phyloP scores from a whole-genome alignment of 2,888 invertebrate species.

The Scaptomyza polygonia region DNA sequence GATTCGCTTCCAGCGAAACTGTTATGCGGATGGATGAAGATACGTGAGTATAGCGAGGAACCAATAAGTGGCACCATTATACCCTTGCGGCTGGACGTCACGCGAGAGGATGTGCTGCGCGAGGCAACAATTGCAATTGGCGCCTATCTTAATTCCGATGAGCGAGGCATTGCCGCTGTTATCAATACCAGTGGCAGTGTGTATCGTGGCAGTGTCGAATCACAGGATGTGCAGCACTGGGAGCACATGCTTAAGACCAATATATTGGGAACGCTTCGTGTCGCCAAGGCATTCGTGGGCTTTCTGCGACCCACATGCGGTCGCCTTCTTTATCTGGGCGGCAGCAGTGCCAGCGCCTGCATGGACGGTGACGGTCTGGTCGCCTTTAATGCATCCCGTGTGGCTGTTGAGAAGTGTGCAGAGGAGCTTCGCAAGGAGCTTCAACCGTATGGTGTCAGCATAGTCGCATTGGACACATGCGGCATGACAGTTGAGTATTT shows the following conservation, averaged over 20 bases:
- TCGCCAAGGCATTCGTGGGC: no score
- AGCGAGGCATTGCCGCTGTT: slow-evolving; percentile 92
- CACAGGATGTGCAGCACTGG: slow-evolving; percentile 87
- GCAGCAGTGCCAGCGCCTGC: slow-evolving; percentile 80
- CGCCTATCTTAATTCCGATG: slow-evolving; percentile 92
- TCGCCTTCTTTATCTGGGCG: slow-evolving; percentile 88
- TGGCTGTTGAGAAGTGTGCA: slow-evolving; percentile 92
- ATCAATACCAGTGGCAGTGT: slow-evolving; percentile 92
- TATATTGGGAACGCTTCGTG: slow-evolving; percentile 89
- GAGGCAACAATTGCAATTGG: slow-evolving; percentile 92
- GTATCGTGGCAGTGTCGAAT: slow-evolving; percentile 89
- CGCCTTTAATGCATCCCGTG: slow-evolving; percentile 87
- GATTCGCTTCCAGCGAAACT: slow-evolving; percentile 87
- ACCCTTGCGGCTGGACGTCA: slow-evolving; percentile 91
- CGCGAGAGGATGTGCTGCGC: slow-evolving; percentile 91
- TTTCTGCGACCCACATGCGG: slow-evolving; percentile 88
- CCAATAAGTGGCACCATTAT: slow-evolving; percentile 86
- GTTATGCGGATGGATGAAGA: slow-evolving; percentile 87
- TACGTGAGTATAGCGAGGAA: slow-evolving; percentile 85
- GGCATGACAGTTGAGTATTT: slow-evolving; percentile 88
- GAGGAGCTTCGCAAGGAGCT: slow-evolving; percentile 89
- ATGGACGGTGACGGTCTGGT: slow-evolving; percentile 85
- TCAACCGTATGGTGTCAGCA: slow-evolving; percentile 89
- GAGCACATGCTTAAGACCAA: slow-evolving; percentile 89
- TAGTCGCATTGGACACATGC: slow-evolving; percentile 90